Evolutionary conservation across 2,888 invertebrate genomes (phyloP).

Genomic region (Phortica okadai): DNA sequence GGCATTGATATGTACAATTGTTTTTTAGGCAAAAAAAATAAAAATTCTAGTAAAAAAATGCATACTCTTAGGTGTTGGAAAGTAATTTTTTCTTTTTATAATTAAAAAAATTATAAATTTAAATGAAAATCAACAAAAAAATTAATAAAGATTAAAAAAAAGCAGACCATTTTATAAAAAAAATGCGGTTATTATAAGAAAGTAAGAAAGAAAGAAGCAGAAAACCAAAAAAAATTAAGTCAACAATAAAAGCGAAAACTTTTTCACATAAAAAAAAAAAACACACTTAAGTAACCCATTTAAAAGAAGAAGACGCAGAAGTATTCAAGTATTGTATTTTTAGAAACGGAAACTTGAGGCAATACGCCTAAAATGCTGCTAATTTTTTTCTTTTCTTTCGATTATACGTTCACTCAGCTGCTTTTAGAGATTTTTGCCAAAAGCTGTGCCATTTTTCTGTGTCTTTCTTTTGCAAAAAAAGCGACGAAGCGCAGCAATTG

Average conservation of each 20-base stretch:
- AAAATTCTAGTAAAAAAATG: neutral
- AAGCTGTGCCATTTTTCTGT: constrained; percentile 26
- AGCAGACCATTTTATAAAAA: neutral
- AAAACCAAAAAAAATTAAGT: neutral
- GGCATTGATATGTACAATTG: neutral
- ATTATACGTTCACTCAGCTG: neutral
- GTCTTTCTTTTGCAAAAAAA: neutral
- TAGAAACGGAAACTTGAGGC: constrained; percentile 1
- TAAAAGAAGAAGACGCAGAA: constrained; percentile 4
- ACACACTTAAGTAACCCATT: constrained; percentile 38
- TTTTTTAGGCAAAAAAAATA: neutral
- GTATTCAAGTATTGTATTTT: neutral
- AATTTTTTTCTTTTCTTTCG: constrained; percentile 8
- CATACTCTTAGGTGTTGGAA: neutral
- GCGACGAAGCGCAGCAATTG: constrained; percentile 9
- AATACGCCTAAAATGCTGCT: constrained; percentile 25
- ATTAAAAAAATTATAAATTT: neutral
- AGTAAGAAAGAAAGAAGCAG: neutral
- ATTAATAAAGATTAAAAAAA: neutral
- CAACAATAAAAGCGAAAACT: neutral
- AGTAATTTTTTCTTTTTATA: neutral
- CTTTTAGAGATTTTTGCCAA: constrained; percentile 15
- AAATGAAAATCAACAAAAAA: neutral
- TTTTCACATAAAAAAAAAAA: constrained; percentile 19
- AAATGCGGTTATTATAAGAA: neutral